A percentile compares a stretch with the other conserved stretches of the same genome.
These are phyloP conservation scores for Malurus melanocephalus DNA, from an alignment of 2,113 vertebrate species.

Conservation along the genomic window DNA sequence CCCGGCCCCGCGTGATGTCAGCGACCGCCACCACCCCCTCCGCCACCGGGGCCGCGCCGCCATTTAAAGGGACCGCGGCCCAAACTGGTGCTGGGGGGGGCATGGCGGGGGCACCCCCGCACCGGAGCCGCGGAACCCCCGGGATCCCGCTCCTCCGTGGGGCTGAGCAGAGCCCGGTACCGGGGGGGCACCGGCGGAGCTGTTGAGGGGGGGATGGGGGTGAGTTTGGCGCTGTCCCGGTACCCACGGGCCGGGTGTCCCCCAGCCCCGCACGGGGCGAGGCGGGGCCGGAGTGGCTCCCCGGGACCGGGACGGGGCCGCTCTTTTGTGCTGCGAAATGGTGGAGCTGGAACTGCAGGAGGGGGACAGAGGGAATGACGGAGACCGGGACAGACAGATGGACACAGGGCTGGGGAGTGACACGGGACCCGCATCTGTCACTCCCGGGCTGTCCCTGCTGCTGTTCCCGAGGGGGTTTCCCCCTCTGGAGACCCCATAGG, in stretches of 20 bases:
- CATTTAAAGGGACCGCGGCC: slow-evolving; percentile 22
- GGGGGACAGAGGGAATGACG: too few relatives aligned
- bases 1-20: slow-evolving; percentile 25
- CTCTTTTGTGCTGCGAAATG: background rate
- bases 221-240: background rate
- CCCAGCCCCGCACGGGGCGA: background rate
- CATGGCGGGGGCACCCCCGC: background rate
- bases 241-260: background rate
- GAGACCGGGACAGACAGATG: background rate
- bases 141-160: background rate
- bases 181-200: background rate
- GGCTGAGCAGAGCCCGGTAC: background rate
- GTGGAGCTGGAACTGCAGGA: background rate
- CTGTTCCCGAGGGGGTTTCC: too few relatives aligned
- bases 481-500: too few relatives aligned
- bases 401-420: background rate
- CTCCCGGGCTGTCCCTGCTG: background rate
- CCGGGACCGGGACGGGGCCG: background rate
- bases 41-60: background rate
- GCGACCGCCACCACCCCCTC: background rate
- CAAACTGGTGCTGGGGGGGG: background rate
- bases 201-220: background rate
- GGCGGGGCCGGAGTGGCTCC: background rate
- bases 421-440: background rate
- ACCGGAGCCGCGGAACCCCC: too few relatives aligned